Conservation (phyloP, 2,797 vertebrate genomes). For the Malurus leucopterus region DNA sequence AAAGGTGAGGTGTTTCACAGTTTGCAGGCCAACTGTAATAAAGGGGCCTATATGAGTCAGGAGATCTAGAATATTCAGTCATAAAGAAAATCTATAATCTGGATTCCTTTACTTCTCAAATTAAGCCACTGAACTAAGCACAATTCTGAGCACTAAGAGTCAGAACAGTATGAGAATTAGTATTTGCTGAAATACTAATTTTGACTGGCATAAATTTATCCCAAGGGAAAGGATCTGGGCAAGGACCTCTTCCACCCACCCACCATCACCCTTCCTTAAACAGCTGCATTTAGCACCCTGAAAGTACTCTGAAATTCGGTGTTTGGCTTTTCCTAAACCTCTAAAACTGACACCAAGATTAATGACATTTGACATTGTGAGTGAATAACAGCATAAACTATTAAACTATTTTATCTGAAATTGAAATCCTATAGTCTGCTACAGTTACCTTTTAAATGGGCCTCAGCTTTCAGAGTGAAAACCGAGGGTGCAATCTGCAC, state of each 20-base stretch:
- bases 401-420: constrained; percentile 43
- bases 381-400: constrained; percentile 64
- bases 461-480: background rate
- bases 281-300: constrained; percentile 59
- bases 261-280: background rate
- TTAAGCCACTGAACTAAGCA: background rate
- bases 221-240: background rate
- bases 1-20: background rate
- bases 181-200: background rate
- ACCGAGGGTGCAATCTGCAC: background rate
- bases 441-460: background rate
- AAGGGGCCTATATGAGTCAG: background rate
- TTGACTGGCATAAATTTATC: background rate
- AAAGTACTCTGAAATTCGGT: constrained; percentile 71
- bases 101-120: background rate
- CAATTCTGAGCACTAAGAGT: background rate
- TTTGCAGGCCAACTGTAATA: background rate
- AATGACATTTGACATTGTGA: constrained; percentile 64
- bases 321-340: constrained; percentile 58
- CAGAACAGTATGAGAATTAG: background rate
- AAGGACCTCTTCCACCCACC: background rate
- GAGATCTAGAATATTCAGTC: background rate
- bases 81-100: background rate
- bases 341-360: constrained; percentile 73
- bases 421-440: background rate